Percentiles rank a stretch among this genome's conserved stretches.
phyloP scores from a whole-genome alignment of 1,140 invertebrate species.

The Paraescarpia echinospica region DNA sequence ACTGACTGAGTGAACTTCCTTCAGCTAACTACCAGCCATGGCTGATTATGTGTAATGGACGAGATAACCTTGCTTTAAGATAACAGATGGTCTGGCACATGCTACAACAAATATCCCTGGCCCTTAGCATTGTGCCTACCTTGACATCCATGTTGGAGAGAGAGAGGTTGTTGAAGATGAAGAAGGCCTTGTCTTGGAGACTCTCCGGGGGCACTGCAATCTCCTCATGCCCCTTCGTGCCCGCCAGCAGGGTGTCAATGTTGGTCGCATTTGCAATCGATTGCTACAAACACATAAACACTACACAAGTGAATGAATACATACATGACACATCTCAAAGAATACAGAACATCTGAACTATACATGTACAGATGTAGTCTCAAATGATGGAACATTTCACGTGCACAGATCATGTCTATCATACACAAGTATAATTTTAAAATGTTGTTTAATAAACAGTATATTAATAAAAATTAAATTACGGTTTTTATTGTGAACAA shows the following conservation, averaged over 20 bases:
- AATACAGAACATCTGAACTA: neutral
- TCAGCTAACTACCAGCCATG: too few species aligned
- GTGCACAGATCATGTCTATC: too few species aligned
- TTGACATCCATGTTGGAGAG: constrained; percentile 92
- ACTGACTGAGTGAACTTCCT: too few species aligned
- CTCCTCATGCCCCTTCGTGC: constrained; percentile 86
- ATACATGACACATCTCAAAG: neutral
- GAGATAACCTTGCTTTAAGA: neutral
- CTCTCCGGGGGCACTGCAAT: constrained; percentile 58
- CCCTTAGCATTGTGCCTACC: constrained; percentile 47
- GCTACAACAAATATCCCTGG: neutral
- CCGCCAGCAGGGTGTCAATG: constrained; percentile 93
- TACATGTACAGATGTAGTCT: neutral
- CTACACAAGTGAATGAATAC: neutral
- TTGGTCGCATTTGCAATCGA: constrained; percentile 98
- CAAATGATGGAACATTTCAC: neutral
- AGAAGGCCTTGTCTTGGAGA: constrained; percentile 89
- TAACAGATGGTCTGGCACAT: neutral
- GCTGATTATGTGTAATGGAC: too few species aligned
- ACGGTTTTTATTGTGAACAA: neutral
- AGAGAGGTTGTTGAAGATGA: constrained; percentile 99
- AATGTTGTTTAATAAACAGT: neutral
- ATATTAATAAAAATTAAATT: neutral
- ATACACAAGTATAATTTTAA: neutral
- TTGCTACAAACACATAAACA: constrained; percentile 59